Conservation (phyloP, 1,140 invertebrate genomes). For the Drosophila ohnishii region DNA sequence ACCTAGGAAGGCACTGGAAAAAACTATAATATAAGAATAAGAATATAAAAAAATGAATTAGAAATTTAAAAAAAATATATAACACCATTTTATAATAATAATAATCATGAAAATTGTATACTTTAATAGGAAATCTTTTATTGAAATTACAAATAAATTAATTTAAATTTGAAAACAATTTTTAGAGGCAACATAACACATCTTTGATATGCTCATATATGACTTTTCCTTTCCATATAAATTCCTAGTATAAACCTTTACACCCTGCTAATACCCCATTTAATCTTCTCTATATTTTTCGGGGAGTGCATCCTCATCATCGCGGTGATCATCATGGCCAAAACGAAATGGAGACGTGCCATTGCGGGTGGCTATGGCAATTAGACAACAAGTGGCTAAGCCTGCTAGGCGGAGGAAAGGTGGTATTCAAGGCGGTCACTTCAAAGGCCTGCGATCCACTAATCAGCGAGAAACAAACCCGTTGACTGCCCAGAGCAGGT, state of each 20-base stretch:
- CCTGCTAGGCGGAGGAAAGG: background rate
- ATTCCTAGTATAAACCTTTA: too few species aligned
- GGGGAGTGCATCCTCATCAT: constrained; percentile 23
- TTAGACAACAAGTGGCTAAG: constrained; percentile 76
- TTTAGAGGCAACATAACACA: too few species aligned
- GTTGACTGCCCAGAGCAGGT: constrained; percentile 45
- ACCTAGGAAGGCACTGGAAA: constrained; percentile 22
- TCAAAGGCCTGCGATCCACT: constrained; percentile 61
- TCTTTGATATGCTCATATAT: too few species aligned
- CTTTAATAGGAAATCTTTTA: too few species aligned
- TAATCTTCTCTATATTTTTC: background rate
- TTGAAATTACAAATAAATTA: too few species aligned
- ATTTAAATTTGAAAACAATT: too few species aligned
- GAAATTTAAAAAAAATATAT: too few species aligned
- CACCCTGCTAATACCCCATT: background rate
- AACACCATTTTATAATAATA: too few species aligned
- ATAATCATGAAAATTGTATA: too few species aligned
- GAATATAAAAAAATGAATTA: background rate
- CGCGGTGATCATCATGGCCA: background rate
- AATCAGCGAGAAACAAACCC: constrained; percentile 50
- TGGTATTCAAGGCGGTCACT: constrained; percentile 32
- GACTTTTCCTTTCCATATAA: too few species aligned
- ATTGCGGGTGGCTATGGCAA: constrained; percentile 75
- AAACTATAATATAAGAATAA: background rate
- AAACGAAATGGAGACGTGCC: constrained; percentile 51